Conservation (phyloP, 2,113 vertebrate species). For the Etheostoma cragini region DNA sequence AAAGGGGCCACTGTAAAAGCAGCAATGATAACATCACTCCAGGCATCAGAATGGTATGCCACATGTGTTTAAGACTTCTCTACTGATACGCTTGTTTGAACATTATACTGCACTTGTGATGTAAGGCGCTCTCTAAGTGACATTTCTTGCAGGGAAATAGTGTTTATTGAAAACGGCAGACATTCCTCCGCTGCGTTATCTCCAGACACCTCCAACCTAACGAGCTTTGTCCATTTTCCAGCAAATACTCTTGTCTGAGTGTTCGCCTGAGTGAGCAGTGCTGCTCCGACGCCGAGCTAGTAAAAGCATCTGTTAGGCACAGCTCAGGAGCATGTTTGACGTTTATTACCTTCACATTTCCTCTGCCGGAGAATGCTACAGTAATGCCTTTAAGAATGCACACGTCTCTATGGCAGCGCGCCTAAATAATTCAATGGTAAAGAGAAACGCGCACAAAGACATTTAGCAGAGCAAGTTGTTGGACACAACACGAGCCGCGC, state of each 20-base stretch:
- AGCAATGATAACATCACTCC: conserved; percentile 14
- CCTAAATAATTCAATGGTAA: conserved; percentile 88
- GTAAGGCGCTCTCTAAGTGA: conserved; percentile 75
- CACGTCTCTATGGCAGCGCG: conserved; percentile 80
- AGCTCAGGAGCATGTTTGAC: conserved; percentile 81
- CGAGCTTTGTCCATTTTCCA: conserved; percentile 85
- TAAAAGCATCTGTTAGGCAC: conserved; percentile 88
- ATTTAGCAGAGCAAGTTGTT: conserved; percentile 81
- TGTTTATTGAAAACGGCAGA: conserved; percentile 83
- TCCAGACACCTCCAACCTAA: conserved; percentile 86
- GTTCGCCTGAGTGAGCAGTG: conserved; percentile 79
- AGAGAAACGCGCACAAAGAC: conserved; percentile 79
- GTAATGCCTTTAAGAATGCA: conserved; percentile 79
- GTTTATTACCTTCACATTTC: conserved; percentile 84
- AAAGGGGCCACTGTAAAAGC: conserved; percentile 40
- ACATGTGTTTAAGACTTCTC: conserved; percentile 69
- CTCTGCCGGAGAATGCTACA: conserved; percentile 80
- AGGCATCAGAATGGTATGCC: conserved; percentile 21
- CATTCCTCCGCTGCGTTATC: conserved; percentile 80
- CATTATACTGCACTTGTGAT: conserved; percentile 66
- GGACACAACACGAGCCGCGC: conserved; percentile 81
- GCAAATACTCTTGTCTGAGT: conserved; percentile 69
- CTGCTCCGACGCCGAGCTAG: conserved; percentile 80
- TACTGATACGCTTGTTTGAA: conserved; percentile 64
- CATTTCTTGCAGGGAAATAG: conserved; percentile 79